Evolutionary conservation across 23 tunicate genomes (phyloP).

Genomic region (Trididemnum clinides): DNA sequence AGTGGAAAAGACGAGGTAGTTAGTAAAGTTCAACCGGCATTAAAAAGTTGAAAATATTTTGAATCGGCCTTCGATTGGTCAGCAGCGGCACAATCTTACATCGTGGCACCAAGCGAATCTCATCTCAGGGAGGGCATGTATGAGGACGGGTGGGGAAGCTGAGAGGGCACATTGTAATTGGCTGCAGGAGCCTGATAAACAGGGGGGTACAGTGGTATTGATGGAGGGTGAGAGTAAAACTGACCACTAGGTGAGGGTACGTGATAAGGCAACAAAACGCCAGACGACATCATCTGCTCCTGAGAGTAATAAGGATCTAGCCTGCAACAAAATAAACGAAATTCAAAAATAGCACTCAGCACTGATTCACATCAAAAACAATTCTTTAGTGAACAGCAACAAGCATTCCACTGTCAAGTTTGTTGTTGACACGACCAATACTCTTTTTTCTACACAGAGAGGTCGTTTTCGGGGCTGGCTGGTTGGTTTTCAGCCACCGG

Average conservation of each 20-base stretch:
- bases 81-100: too few relatives aligned
- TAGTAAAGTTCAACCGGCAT: too few relatives aligned
- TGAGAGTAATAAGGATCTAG: slow-evolving; percentile 30
- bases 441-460: too few relatives aligned
- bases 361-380: too few relatives aligned
- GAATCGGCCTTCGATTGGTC: too few relatives aligned
- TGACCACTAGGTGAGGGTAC: slow-evolving; percentile 33
- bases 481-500: too few relatives aligned
- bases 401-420: not conserved
- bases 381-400: not conserved
- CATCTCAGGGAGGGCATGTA: not conserved
- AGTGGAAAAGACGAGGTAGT: too few relatives aligned
- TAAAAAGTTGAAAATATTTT: too few relatives aligned
- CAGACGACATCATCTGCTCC: slow-evolving; percentile 36
- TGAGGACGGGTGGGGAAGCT: not conserved
- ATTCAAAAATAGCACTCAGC: not conserved
- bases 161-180: not conserved
- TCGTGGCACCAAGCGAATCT: too few relatives aligned
- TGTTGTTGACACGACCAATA: too few relatives aligned
- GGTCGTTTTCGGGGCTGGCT: too few relatives aligned
- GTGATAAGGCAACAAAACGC: slow-evolving; percentile 36
- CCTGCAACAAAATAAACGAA: not conserved
- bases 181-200: slow-evolving; percentile 12
- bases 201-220: slow-evolving; percentile 53
- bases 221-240: slow-evolving; percentile 49